Evolutionary conservation across 2,797 vertebrate genomes (phyloP), one percentile per base, ranked within the genome.

Genomic region (Sebastes dallii): DNA sequence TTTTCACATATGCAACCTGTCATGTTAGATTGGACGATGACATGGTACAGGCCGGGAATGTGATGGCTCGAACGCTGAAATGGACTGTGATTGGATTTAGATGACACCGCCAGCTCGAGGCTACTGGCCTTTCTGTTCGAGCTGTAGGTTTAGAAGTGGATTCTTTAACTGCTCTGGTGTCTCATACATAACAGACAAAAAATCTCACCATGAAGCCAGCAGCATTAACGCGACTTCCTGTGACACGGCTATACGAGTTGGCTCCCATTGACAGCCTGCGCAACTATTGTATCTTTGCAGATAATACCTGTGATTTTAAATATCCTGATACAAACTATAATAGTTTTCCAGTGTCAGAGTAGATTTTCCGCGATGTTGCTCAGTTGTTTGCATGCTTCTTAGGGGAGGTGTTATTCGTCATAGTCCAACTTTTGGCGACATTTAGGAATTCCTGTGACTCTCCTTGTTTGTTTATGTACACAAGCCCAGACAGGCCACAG

Each of bases 1-100:
- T 98, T 98, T 99, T 96, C 97, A 97, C 97, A 98, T 99, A 98
- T 97, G 98, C 93, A 96, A 81, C 94, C 95, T 98, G 98, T 99
- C 98, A 97, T 95, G 94, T 97, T 90, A 89, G 92, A 97, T 97
- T 82, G 96, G 92, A 91, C 78, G 79, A 90, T 94, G 94, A 91
- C 89, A 90, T 94, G 91, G 95, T 93, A 91, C 89, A 77, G 82
- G 76, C 24, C 71, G 67, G 89, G 88, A 84, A 93, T 87, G 94
- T 87, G 94, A 93, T 91, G 93, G 95, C 94, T 92, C 91, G 78
- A 86, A 92, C 88, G 89, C 89, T 96, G 96, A 96, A 97, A 96
- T 94, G 81, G 95, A 96, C 95, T 96, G 96, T 94, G 94, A 96
- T 96, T 92, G 94, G 94, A 96, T 96, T 91, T 89, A 91, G 94